Evolutionary conservation across 2,888 invertebrate species (phyloP).

Genomic region (Lordiphosa andalusiaca): DNA sequence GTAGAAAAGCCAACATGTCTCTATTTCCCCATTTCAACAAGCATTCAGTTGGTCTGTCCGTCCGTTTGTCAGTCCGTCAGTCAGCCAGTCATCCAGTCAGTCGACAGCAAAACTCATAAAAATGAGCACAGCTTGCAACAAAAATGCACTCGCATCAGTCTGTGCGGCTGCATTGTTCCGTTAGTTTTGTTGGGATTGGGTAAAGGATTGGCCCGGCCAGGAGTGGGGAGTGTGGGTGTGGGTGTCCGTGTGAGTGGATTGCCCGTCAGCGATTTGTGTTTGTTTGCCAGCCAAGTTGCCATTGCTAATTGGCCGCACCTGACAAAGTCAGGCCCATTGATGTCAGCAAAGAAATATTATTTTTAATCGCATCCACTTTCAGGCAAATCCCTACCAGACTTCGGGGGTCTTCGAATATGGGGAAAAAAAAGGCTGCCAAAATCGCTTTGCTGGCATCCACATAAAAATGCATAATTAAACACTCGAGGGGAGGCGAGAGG

Average conservation of each 20-base stretch:
- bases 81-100: constrained; percentile 19
- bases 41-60: constrained; percentile 42
- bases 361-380: constrained; percentile 3
- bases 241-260: not conserved
- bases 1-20: constrained; percentile 72
- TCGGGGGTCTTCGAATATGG: too few species aligned
- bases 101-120: constrained; percentile 62
- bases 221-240: constrained; percentile 1
- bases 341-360: constrained; percentile 5
- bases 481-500: constrained; percentile 2
- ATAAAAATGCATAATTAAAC: constrained; percentile 72
- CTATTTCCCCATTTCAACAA: constrained; percentile 67
- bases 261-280: constrained; percentile 61
- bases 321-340: constrained; percentile 64
- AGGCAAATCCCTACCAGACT: too few species aligned
- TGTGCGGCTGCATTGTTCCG: constrained; percentile 27
- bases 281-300: constrained; percentile 41
- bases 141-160: constrained; percentile 54
- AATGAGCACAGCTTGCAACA: constrained; percentile 69
- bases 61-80: constrained; percentile 33
- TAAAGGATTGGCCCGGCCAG: constrained; percentile 11
- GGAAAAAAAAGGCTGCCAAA: constrained; percentile 27
- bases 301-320: constrained; percentile 71
- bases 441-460: constrained; percentile 42
- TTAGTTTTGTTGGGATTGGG: constrained; percentile 11